These are phyloP conservation scores for Hydrophis major DNA, from an alignment of 2,797 vertebrate genomes.

Conservation along the genomic window DNA sequence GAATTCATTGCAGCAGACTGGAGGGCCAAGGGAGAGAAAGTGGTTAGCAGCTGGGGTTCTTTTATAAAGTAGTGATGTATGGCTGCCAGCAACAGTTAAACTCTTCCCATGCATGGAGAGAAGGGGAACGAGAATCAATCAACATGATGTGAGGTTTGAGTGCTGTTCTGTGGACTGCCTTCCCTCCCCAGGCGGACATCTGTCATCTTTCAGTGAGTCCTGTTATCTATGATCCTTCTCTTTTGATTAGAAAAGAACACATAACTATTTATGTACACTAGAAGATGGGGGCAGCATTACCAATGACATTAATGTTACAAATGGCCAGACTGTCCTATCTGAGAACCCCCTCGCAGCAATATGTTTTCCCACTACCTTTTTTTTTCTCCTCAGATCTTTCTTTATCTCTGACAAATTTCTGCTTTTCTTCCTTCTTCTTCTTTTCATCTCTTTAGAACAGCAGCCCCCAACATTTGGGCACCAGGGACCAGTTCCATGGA, in stretches of 20 bases:
- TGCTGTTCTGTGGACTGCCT: conserved; percentile 44
- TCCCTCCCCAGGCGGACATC: conserved; percentile 51
- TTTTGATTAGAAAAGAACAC: conserved; percentile 30
- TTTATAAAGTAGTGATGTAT: not conserved
- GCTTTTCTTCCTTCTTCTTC: no score
- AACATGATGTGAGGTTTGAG: conserved; percentile 51
- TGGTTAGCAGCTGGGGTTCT: not conserved
- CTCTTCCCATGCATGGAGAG: conserved; percentile 21
- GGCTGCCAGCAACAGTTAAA: conserved; percentile 27
- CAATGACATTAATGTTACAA: conserved; percentile 15
- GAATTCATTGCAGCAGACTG: not conserved
- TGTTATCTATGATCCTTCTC: not conserved
- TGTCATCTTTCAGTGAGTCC: conserved; percentile 51
- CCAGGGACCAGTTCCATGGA: not conserved
- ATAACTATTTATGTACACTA: conserved; percentile 44
- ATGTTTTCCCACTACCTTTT: not conserved
- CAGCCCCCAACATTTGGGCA: not conserved
- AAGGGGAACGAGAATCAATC: conserved; percentile 40
- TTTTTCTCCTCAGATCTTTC: not conserved
- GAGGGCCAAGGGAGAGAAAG: not conserved
- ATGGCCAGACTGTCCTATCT: not conserved
- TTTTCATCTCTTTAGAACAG: not conserved
- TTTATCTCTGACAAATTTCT: not conserved
- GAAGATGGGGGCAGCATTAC: conserved; percentile 7
- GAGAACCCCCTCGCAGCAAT: not conserved